A percentile compares a stretch with the other conserved stretches of the same genome.
Evolutionary conservation across 2,113 vertebrate genomes (phyloP).

Genomic region (Harpagus bidentatus): DNA sequence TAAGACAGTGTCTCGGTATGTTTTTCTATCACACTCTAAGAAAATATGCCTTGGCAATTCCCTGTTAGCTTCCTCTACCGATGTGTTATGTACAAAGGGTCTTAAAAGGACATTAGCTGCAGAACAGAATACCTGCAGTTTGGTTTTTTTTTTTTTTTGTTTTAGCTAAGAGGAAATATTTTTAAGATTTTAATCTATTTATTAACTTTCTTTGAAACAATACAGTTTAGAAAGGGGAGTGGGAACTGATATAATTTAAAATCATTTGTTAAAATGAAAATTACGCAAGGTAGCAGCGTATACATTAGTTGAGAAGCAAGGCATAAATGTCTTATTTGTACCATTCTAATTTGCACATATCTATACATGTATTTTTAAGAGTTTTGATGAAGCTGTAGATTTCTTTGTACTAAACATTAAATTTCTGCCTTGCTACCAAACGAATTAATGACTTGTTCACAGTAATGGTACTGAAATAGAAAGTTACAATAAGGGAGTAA

Average conservation of each 20-base stretch:
- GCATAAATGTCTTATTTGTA: not conserved
- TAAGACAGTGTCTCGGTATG: not conserved
- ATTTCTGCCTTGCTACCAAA: not conserved
- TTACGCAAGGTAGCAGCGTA: not conserved
- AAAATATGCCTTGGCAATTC: not conserved
- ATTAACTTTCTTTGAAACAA: not conserved
- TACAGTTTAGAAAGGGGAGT: not conserved
- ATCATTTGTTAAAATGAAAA: slow-evolving; percentile 4
- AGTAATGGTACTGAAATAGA: not conserved
- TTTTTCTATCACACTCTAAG: slow-evolving; percentile 1
- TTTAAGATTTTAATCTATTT: slow-evolving; percentile 16
- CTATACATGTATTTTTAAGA: not conserved
- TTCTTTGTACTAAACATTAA: not conserved
- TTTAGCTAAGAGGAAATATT: slow-evolving; percentile 24
- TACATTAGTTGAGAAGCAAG: not conserved
- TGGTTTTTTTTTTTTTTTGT: not conserved
- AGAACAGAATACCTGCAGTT: slow-evolving; percentile 34
- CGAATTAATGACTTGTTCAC: not conserved
- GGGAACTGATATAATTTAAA: not conserved
- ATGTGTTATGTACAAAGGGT: not conserved
- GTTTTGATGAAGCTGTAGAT: not conserved
- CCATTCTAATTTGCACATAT: not conserved
- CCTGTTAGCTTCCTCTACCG: not conserved
- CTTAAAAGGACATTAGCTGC: not conserved
- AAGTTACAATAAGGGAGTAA: not conserved